Conservation (phyloP, 2,888 invertebrate species). For the Cheilosia vernalis region DNA sequence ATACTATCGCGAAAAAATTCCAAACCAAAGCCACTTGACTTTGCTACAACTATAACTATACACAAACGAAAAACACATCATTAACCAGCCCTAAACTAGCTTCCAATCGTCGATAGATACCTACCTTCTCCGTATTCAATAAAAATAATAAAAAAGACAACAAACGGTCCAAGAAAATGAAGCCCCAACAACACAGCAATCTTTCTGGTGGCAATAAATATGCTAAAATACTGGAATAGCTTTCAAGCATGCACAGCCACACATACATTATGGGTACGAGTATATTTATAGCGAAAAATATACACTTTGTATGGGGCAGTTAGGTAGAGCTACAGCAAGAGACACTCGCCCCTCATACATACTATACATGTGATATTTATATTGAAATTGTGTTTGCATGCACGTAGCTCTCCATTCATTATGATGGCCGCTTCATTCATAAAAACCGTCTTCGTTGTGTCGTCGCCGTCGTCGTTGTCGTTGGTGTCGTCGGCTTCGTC, state of each 20-base stretch:
- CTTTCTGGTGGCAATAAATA: slow-evolving; percentile 59
- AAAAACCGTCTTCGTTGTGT: slow-evolving; percentile 78
- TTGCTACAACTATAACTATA: not conserved
- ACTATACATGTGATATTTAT: slow-evolving; percentile 53
- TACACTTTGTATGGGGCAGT: slow-evolving; percentile 53
- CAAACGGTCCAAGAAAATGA: slow-evolving; percentile 13
- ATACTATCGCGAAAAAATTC: not conserved
- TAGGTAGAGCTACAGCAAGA: slow-evolving; percentile 25
- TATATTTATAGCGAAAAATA: slow-evolving; percentile 41
- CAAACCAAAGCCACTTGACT: not conserved
- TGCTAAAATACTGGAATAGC: slow-evolving; percentile 67
- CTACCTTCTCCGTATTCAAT: slow-evolving; percentile 23
- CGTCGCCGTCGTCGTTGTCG: slow-evolving; percentile 58
- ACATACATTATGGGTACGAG: slow-evolving; percentile 17
- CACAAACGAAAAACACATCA: not conserved
- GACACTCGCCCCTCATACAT: slow-evolving; percentile 26
- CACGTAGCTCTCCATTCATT: slow-evolving; percentile 80
- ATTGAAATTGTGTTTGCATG: slow-evolving; percentile 76
- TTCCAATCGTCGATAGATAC: slow-evolving; percentile 25
- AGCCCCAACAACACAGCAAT: slow-evolving; percentile 25
- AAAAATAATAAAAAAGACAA: not conserved
- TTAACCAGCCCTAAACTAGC: slow-evolving; percentile 51
- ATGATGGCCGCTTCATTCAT: slow-evolving; percentile 81
- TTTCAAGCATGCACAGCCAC: slow-evolving; percentile 47
- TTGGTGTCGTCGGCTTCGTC: slow-evolving; percentile 18